Base-by-base conservation (phyloP, 2,888 invertebrate genomes). In the Macrophya annulata region DNA sequence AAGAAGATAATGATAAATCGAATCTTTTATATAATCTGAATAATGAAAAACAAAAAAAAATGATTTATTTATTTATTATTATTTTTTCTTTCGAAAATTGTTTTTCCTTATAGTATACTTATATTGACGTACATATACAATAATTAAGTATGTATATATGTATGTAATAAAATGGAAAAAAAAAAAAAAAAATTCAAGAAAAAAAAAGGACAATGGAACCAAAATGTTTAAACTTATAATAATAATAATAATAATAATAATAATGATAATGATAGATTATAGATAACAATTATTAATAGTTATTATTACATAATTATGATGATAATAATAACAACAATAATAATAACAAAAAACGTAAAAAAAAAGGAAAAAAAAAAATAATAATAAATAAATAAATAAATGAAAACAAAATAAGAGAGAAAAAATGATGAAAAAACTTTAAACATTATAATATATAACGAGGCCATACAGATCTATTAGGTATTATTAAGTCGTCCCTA, bases 401-500 rank as follows among this genome's bases (percentile, higher is more conserved):
- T 3, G 3, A 31, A 31, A 31, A 31, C 1, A 31, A 74, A 55
- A 17, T 59, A 8, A 68, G 51, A 21, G 31, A 82, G 43, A 21
- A 77, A 15, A 40, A 72, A 68, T 68, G 15, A 59, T 84, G 82
- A 55, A 76, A 76, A 68, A 81, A 83, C 84, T 85, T 85, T 77
- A 82, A 76, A 40, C 21, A 45, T 55, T 77, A 55, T n/a, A n/a
- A n/a, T n/a, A n/a, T 51, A 51, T 77, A 87, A 89, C 85, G 87
- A 89, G 88, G 88, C 81, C 81, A 81, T 81, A 81, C 81, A 81
- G 81, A 81, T 81, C 81, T 81, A 65, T 65, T 45, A 74, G 45
- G 43, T n/a, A 74, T 74, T 77, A 37, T 15, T 45, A 25, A 31
- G 43, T 45, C 74, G 25, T 21, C 74, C 43, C 45, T 72, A 72